A percentile compares a stretch with the other conserved stretches of the same genome.
phyloP scores from a whole-genome alignment of 2,113 vertebrate species.

The Vicugna pacos region DNA sequence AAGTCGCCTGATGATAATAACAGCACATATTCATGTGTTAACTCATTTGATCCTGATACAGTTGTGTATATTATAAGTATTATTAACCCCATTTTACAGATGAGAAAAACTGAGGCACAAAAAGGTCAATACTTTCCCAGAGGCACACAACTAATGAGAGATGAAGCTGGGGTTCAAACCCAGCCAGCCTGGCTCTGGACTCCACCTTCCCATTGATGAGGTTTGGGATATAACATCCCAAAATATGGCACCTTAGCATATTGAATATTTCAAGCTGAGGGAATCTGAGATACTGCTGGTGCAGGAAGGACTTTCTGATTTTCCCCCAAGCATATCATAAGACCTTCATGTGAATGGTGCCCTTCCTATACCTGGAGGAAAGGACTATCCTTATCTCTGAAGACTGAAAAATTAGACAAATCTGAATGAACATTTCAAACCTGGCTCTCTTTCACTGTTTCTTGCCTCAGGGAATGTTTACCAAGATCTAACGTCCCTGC shows the following conservation, averaged over 20 bases:
- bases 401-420: not conserved
- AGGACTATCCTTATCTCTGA: not conserved
- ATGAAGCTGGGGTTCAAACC: not conserved
- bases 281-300: not conserved
- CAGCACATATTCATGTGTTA: not conserved
- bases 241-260: not conserved
- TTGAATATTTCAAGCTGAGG: not conserved
- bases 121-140: not conserved
- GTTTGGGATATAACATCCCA: not conserved
- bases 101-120: constrained; percentile 5
- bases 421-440: not conserved
- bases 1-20: not conserved
- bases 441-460: not conserved
- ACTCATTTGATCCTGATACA: not conserved
- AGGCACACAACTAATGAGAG: not conserved
- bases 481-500: not conserved
- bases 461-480: not conserved
- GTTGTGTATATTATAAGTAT: not conserved
- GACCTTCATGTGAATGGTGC: not conserved
- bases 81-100: not conserved
- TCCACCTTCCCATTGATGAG: not conserved
- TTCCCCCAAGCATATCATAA: not conserved
- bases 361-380: not conserved
- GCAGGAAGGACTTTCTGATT: not conserved
- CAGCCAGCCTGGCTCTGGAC: not conserved